These are phyloP conservation scores for Phortica okadai DNA, from an alignment of 2,888 invertebrate species.

Conservation along the genomic window DNA sequence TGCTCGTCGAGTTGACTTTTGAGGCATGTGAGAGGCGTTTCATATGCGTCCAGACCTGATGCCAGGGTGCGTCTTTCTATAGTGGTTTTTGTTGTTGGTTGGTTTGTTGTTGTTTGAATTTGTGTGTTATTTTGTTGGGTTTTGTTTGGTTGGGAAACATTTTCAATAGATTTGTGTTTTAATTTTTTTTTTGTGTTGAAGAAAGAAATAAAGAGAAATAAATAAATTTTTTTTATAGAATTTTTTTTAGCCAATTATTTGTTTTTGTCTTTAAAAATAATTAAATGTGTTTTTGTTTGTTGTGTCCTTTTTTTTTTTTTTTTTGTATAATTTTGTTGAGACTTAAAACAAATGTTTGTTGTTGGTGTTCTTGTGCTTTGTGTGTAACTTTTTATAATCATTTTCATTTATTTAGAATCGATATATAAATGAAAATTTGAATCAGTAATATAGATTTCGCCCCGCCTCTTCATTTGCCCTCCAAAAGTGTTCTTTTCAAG, in stretches of 20 bases:
- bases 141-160: conserved; percentile 9
- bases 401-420: no score
- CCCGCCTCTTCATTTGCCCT: no score
- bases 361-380: no score
- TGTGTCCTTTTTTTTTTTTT: neutral
- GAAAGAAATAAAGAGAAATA: conserved; percentile 54
- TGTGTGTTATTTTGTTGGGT: conserved; percentile 20
- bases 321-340: conserved; percentile 20
- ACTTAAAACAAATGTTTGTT: neutral
- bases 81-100: conserved; percentile 45
- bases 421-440: no score
- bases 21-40: conserved; percentile 75
- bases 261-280: conserved; percentile 17
- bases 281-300: conserved; percentile 15
- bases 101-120: conserved; percentile 11
- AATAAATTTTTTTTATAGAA: conserved; percentile 53
- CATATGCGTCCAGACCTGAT: conserved; percentile 76
- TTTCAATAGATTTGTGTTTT: conserved; percentile 37
- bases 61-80: conserved; percentile 75
- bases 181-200: conserved; percentile 33
- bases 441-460: no score
- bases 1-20: conserved; percentile 74
- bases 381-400: no score
- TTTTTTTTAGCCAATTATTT: conserved; percentile 49
- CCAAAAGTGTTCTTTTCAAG: no score